A percentile compares a stretch with the other conserved stretches of the same genome.
phyloP scores from a whole-genome alignment of 2,888 invertebrate species.

The Graphium colonna region DNA sequence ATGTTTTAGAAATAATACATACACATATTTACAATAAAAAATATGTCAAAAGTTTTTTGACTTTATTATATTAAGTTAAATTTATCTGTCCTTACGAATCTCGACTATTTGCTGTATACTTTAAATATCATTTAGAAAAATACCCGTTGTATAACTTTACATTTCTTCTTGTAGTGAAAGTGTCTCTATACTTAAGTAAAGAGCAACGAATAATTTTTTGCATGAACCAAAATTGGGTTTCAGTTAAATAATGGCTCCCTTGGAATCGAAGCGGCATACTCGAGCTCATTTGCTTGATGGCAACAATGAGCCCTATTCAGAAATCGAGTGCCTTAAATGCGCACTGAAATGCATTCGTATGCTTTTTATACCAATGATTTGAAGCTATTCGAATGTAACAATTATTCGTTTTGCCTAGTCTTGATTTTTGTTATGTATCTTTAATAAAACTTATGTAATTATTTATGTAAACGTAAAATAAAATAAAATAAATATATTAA shows the following conservation, averaged over 20 bases:
- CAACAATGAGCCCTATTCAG: conserved; percentile 4
- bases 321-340: background rate
- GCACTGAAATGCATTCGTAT: background rate
- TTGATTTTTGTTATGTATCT: too few species aligned
- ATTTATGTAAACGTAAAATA: too few species aligned
- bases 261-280: background rate
- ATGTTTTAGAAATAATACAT: too few species aligned
- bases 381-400: background rate
- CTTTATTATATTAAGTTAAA: too few species aligned
- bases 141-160: background rate
- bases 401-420: too few species aligned
- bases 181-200: background rate
- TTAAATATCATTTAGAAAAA: too few species aligned
- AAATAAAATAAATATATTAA: too few species aligned
- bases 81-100: too few species aligned
- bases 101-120: too few species aligned
- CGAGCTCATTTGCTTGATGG: background rate
- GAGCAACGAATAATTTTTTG: background rate
- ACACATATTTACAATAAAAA: too few species aligned
- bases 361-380: background rate
- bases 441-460: too few species aligned
- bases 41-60: too few species aligned
- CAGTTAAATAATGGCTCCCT: background rate
- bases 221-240: background rate
- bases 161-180: background rate